Evolutionary conservation across 2,888 invertebrate genomes (phyloP).

Genomic region (Agrilus mali): DNA sequence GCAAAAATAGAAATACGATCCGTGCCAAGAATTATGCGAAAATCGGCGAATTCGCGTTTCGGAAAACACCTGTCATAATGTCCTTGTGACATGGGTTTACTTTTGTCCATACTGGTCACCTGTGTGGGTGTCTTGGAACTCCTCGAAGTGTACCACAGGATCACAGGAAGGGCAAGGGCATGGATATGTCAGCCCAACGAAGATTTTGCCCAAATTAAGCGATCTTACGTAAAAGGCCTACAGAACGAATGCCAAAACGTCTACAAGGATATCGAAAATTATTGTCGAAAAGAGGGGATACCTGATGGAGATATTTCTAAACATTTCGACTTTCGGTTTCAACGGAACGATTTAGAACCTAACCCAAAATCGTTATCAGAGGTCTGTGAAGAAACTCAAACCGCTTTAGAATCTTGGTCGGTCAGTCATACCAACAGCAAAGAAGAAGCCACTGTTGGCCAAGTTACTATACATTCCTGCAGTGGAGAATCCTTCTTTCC

Average conservation of each 20-base stretch:
- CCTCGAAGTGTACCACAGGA: slow-evolving; percentile 42
- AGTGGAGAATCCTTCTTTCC: no score
- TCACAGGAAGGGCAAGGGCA: slow-evolving; percentile 30
- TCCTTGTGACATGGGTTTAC: slow-evolving; percentile 48
- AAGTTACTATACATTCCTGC: no score
- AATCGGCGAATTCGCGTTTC: no score
- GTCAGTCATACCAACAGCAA: no score
- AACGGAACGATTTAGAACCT: no score
- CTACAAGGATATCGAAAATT: slow-evolving; percentile 25
- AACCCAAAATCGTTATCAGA: no score
- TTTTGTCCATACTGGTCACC: slow-evolving; percentile 60
- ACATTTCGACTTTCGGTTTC: neutral
- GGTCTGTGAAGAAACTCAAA: no score
- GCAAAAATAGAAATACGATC: no score
- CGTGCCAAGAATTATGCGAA: no score
- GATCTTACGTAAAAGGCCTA: slow-evolving; percentile 8
- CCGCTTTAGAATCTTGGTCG: no score
- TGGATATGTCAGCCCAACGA: slow-evolving; percentile 15
- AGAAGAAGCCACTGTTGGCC: no score
- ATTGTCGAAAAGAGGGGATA: neutral
- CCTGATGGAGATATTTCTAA: neutral
- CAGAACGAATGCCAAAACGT: slow-evolving; percentile 9
- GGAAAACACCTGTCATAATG: neutral
- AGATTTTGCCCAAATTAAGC: slow-evolving; percentile 7
- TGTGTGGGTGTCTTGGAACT: slow-evolving; percentile 65